Conservation (phyloP, 2,113 vertebrate genomes). For the Brachionichthys hirsutus region DNA sequence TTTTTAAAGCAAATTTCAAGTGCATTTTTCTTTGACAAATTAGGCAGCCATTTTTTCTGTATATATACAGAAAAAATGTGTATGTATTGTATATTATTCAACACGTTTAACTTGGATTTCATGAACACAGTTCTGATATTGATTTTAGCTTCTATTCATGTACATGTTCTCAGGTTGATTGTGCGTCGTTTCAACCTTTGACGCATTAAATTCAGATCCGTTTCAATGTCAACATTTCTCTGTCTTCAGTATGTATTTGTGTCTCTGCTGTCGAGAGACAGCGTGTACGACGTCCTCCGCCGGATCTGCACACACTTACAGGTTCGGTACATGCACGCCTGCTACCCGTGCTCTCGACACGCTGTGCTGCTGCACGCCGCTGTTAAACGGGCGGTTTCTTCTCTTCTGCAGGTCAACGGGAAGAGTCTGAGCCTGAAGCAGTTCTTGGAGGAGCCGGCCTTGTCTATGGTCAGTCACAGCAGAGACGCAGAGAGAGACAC, state of each 20-base stretch:
- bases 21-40: too few species aligned
- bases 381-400: neutral
- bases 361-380: neutral
- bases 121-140: too few species aligned
- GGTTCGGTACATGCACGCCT: constrained; percentile 65
- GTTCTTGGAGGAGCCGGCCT: constrained; percentile 81
- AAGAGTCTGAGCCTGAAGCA: constrained; percentile 92
- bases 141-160: too few species aligned
- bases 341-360: too few species aligned
- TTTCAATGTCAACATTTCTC: neutral
- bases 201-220: neutral
- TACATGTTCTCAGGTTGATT: too few species aligned
- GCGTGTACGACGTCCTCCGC: constrained; percentile 87
- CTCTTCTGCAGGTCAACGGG: constrained; percentile 75
- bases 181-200: too few species aligned
- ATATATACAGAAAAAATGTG: too few species aligned
- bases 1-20: too few species aligned
- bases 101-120: too few species aligned
- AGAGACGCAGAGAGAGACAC: too few species aligned
- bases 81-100: too few species aligned
- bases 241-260: constrained; percentile 88
- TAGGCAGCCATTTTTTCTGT: too few species aligned
- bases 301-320: constrained; percentile 94
- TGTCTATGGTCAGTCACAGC: constrained; percentile 86
- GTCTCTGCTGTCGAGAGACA: constrained; percentile 92